Base-by-base conservation (phyloP, 2,888 invertebrate genomes). In the Dryococelus australis region DNA sequence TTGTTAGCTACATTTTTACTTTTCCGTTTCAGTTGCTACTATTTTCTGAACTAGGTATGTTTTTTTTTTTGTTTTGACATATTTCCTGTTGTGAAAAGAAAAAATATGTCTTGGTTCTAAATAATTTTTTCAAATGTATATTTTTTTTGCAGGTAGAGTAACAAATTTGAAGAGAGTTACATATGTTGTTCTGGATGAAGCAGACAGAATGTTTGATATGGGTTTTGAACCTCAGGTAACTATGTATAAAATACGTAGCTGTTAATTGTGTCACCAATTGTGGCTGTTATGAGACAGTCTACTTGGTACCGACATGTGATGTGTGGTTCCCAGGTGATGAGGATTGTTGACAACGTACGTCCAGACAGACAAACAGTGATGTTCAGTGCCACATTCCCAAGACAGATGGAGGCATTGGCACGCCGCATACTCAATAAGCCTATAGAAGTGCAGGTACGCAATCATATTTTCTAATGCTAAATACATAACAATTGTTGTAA, bases 201-300 rank as follows among this genome's bases (percentile, higher is more conserved):
- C 99, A 0, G 99, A 99, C 92, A 94, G 99, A 81, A 99, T 99
- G 99, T 99, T 99, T 92, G 99, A 99, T 92, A 99, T 99, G 99
- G 99, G 99, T 27, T 99, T 99, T 92, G 99, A 99, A 93, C 99
- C 98, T 0, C 98, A 99, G 94, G 96, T 95, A 89, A 89, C 86
- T 87, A 43, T 43, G 10, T 9, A 16, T 0, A 24, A 16, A 85
- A 83, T 43, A 16, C 26, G 43, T 87, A 24, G 26, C 84, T 86
- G 43, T 47, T 47, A 1, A 8, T 47, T 47, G 47, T 16, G 16
- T 47, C 16, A 47, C 47, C 8, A 16, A 13, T 0, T 47, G 47
- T 47, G 10, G 16, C 47, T 47, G 47, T 47, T 47, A 47, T 8
- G 10, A 35, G 20, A 13, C 26, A 80, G 53, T 86, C 35, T 51